A percentile compares a stretch with the other conserved stretches of the same genome.
Evolutionary conservation across 2,113 vertebrate genomes (phyloP).

Genomic region (Natator depressus): DNA sequence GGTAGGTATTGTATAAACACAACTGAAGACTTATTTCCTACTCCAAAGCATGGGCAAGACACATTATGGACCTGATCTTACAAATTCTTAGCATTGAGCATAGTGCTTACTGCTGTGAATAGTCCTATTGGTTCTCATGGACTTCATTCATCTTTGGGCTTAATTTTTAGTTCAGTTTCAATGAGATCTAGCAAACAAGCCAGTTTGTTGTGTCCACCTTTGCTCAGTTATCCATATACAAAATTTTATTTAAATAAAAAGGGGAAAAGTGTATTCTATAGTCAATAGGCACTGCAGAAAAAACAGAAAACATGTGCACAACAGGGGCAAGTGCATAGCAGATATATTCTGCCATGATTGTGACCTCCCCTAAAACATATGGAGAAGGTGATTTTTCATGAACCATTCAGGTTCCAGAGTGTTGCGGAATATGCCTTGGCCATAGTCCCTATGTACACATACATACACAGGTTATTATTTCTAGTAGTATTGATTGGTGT

Average conservation of each 20-base stretch:
- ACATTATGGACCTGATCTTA: neutral
- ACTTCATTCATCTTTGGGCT: too few relatives aligned
- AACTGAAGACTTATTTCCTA: neutral
- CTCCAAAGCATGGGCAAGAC: neutral
- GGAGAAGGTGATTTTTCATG: neutral
- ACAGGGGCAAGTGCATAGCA: neutral
- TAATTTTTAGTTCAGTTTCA: neutral
- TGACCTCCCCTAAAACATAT: neutral
- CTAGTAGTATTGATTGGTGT: accelerated
- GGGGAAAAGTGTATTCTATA: neutral
- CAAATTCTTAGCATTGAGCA: neutral
- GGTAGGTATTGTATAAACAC: too few relatives aligned
- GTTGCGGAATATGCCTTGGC: neutral
- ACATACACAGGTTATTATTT: neutral
- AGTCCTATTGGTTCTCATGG: too few relatives aligned
- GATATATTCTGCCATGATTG: neutral
- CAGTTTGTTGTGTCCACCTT: too few relatives aligned
- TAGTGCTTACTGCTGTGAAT: too few relatives aligned
- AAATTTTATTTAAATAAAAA: neutral
- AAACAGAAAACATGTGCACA: neutral
- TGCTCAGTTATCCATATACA: neutral
- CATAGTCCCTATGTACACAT: neutral
- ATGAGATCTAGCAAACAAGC: neutral
- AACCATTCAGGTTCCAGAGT: neutral
- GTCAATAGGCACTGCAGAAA: neutral